These are phyloP conservation scores for Neodon shergylaensis DNA, from an alignment of 2,113 vertebrate genomes.

Conservation along the genomic window DNA sequence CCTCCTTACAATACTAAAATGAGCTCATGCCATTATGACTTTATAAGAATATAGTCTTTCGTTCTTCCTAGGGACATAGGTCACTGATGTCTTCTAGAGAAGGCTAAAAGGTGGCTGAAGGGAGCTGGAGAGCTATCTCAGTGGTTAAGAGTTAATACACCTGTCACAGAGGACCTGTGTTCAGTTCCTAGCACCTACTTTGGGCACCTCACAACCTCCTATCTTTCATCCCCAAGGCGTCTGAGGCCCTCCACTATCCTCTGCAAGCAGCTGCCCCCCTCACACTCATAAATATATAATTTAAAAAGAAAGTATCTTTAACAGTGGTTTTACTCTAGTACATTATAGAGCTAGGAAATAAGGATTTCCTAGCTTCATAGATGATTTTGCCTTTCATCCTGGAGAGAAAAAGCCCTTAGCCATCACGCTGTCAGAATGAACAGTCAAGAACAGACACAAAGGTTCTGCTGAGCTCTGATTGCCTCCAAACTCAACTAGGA, in stretches of 20 bases:
- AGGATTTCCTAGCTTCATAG: background rate
- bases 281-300: background rate
- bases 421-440: background rate
- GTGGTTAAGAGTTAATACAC: background rate
- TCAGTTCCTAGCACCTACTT: background rate
- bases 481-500: background rate
- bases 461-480: background rate
- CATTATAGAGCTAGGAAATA: background rate
- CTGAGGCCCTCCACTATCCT: background rate
- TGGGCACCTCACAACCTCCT: background rate
- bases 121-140: background rate
- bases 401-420: background rate
- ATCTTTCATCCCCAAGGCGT: background rate
- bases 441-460: background rate
- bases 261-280: too few relatives aligned
- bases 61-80: background rate
- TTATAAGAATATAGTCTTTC: background rate
- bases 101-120: background rate
- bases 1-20: conserved; percentile 34
- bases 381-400: conserved; percentile 37
- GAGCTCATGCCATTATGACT: background rate
- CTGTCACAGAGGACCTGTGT: background rate
- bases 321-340: background rate
- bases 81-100: background rate
- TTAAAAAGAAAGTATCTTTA: background rate